These are phyloP conservation scores for Maniola jurtina DNA, from an alignment of 1,140 invertebrate species.

Conservation along the genomic window DNA sequence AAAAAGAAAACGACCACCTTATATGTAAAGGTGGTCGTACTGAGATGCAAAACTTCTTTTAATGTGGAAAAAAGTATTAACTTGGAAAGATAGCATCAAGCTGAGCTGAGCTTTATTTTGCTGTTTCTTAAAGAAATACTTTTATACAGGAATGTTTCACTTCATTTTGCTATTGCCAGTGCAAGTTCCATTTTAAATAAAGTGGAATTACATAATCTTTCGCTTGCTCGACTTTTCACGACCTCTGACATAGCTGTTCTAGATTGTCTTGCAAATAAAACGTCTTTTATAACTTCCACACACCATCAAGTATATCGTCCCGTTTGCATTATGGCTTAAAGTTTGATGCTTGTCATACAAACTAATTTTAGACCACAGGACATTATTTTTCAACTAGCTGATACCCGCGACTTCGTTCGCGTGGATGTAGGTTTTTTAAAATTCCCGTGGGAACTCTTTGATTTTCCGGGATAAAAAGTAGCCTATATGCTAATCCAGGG, in stretches of 20 bases:
- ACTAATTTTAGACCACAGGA: no score
- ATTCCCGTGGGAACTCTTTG: no score
- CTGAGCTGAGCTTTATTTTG: constrained; percentile 10
- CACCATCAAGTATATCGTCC: no score
- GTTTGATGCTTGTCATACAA: no score
- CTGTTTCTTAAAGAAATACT: constrained; percentile 15
- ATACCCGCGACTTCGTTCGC: no score
- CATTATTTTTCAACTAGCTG: no score
- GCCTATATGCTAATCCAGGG: no score
- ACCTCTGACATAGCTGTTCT: neutral
- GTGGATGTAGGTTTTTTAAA: no score
- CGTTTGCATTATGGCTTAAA: no score
- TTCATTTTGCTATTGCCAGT: neutral
- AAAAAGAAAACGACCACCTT: constrained; percentile 15
- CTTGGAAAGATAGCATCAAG: constrained; percentile 5
- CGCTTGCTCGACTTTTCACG: neutral
- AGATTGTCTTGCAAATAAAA: no score
- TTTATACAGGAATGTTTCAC: constrained; percentile 10
- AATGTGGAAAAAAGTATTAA: constrained; percentile 10
- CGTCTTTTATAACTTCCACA: no score
- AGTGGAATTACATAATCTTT: constrained; percentile 14
- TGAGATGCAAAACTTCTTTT: constrained; percentile 12
- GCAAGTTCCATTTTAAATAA: constrained; percentile 11
- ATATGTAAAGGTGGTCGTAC: constrained; percentile 19
- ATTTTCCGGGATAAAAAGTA: no score